These are phyloP conservation scores for Chaetodon trifascialis DNA, from an alignment of 2,113 vertebrate genomes.

Conservation along the genomic window DNA sequence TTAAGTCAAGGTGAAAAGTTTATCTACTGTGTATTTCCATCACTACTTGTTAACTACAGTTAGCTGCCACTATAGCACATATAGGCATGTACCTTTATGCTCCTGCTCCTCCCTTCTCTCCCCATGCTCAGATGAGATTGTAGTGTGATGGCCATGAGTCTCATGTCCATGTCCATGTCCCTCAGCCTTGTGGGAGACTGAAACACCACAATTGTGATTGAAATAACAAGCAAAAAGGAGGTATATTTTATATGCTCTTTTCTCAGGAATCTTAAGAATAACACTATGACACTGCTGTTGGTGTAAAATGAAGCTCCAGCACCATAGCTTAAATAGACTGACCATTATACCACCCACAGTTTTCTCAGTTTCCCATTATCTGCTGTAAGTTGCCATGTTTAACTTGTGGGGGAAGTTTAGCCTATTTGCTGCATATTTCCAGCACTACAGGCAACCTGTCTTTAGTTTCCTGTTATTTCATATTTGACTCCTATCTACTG, in stretches of 20 bases:
- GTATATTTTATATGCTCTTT: too few species aligned
- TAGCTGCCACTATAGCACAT: neutral
- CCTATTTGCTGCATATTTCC: neutral
- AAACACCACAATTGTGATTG: conserved; percentile 5
- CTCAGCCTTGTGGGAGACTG: conserved; percentile 27
- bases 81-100: neutral
- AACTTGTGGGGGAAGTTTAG: too few species aligned
- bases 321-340: too few species aligned
- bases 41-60: neutral
- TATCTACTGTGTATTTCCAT: neutral
- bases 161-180: conserved; percentile 6
- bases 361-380: too few species aligned
- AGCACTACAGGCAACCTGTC: too few species aligned
- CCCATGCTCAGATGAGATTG: neutral
- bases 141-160: neutral
- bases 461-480: too few species aligned
- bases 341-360: too few species aligned
- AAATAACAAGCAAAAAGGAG: neutral
- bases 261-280: too few species aligned
- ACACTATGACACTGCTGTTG: too few species aligned
- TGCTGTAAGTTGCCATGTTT: neutral
- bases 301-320: too few species aligned
- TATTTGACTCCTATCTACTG: neutral
- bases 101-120: neutral
- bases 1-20: too few species aligned